Percentiles rank a stretch among this genome's conserved stretches.
These are phyloP conservation scores for Lysiphlebus fabarum DNA, from an alignment of 1,140 invertebrate species.

Conservation along the genomic window DNA sequence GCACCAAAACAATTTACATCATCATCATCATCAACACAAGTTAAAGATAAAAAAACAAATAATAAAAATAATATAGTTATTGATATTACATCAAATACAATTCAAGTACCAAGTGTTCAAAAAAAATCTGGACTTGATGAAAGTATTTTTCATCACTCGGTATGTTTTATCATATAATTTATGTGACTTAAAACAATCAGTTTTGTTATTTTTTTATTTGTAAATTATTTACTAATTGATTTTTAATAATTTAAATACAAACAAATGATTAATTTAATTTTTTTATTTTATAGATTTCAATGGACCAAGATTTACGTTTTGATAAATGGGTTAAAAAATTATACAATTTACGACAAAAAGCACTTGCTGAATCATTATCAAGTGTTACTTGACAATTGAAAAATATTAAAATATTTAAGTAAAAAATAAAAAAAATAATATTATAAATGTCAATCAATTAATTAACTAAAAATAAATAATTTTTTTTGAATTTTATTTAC, in stretches of 20 bases:
- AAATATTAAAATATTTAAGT: slow-evolving; percentile 6
- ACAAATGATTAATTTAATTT: too few relatives aligned
- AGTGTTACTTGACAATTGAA: slow-evolving; percentile 29
- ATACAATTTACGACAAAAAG: slow-evolving; percentile 51
- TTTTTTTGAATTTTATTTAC: slow-evolving; percentile 20
- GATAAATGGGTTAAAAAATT: slow-evolving; percentile 56
- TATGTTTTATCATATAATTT: too few relatives aligned
- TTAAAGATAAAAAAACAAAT: slow-evolving; percentile 41
- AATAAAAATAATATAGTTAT: slow-evolving; percentile 47
- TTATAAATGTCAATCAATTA: slow-evolving; percentile 4
- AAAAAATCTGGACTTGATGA: slow-evolving; percentile 33
- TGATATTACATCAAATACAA: slow-evolving; percentile 47
- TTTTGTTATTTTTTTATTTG: too few relatives aligned
- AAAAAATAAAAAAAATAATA: slow-evolving; percentile 12
- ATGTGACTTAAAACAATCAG: too few relatives aligned
- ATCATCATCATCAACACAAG: slow-evolving; percentile 40
- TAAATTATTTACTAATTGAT: too few relatives aligned
- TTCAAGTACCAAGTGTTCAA: slow-evolving; percentile 41
- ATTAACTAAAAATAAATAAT: background rate
- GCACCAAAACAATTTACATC: slow-evolving; percentile 45
- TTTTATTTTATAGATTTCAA: slow-evolving; percentile 43
- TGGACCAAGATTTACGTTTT: slow-evolving; percentile 49
- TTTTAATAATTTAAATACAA: too few relatives aligned
- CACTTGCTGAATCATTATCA: slow-evolving; percentile 37
- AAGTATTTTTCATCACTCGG: slow-evolving; percentile 54